Evolutionary conservation across 2,113 vertebrate species (phyloP).

Genomic region (Kryptolebias marmoratus): DNA sequence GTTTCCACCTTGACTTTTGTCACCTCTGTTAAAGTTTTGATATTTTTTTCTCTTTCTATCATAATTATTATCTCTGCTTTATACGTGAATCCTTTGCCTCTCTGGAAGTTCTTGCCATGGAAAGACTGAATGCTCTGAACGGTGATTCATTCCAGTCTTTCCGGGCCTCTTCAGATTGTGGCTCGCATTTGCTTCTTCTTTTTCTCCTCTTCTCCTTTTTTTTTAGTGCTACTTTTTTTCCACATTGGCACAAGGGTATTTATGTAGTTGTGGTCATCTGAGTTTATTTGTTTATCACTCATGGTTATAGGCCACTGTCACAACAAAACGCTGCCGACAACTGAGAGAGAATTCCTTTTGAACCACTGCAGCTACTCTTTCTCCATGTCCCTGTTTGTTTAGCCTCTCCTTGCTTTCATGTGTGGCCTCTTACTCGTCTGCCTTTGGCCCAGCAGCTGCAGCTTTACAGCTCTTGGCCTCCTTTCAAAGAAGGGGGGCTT

Average conservation of each 20-base stretch:
- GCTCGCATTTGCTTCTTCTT: slow-evolving; percentile 66
- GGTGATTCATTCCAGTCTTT: slow-evolving; percentile 73
- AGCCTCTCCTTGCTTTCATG: slow-evolving; percentile 28
- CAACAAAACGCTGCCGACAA: slow-evolving; percentile 42
- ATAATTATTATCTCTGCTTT: slow-evolving; percentile 20
- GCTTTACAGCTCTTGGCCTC: slow-evolving; percentile 70
- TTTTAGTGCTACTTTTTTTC: slow-evolving; percentile 46
- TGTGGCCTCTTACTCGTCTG: slow-evolving; percentile 55
- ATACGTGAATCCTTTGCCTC: slow-evolving; percentile 21
- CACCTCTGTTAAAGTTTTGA: slow-evolving; percentile 3
- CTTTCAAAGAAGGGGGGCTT: slow-evolving; percentile 70
- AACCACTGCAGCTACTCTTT: slow-evolving; percentile 30
- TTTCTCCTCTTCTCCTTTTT: slow-evolving; percentile 64
- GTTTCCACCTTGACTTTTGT: slow-evolving; percentile 3
- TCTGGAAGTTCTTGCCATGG: slow-evolving; percentile 55
- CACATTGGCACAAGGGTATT: slow-evolving; percentile 41
- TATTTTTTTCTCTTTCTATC: slow-evolving; percentile 9
- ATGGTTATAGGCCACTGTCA: slow-evolving; percentile 38
- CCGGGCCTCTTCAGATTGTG: slow-evolving; percentile 57
- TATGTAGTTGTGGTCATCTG: slow-evolving; percentile 31
- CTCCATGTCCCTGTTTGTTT: slow-evolving; percentile 12
- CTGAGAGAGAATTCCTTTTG: slow-evolving; percentile 41
- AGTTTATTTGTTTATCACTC: slow-evolving; percentile 58
- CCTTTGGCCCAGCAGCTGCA: slow-evolving; percentile 73
- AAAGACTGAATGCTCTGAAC: slow-evolving; percentile 63